These are phyloP conservation scores for Jacana jacana DNA, from an alignment of 2,113 vertebrate species.

Conservation along the genomic window DNA sequence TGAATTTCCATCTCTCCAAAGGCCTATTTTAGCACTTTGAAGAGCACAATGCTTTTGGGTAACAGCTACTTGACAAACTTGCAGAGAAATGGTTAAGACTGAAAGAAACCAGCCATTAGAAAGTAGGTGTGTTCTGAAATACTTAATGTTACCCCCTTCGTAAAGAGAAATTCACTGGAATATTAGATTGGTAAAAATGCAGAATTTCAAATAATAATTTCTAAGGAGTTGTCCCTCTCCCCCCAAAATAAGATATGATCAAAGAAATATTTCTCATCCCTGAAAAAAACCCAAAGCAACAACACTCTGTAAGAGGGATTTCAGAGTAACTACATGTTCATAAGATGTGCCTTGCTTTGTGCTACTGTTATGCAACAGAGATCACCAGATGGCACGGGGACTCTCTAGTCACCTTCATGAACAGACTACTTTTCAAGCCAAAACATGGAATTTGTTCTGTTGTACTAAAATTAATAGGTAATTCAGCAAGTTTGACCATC, in stretches of 20 bases:
- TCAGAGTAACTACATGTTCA: background rate
- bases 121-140: background rate
- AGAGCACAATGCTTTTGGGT: background rate
- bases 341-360: background rate
- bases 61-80: background rate
- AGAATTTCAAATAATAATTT: background rate
- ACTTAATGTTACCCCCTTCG: background rate
- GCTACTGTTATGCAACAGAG: background rate
- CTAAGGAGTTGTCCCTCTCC: background rate
- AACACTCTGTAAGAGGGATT: background rate
- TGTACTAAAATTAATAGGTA: background rate
- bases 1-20: background rate
- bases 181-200: background rate
- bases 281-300: background rate
- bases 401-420: background rate
- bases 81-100: background rate
- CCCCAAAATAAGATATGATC: background rate
- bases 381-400: slow-evolving; percentile 1
- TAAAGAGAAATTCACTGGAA: background rate
- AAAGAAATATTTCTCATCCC: background rate
- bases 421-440: background rate
- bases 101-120: background rate
- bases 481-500: background rate
- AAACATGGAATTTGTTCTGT: background rate
- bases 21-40: background rate